These are phyloP conservation scores for Lathamus discolor DNA, from an alignment of 2,113 vertebrate genomes.

Conservation along the genomic window DNA sequence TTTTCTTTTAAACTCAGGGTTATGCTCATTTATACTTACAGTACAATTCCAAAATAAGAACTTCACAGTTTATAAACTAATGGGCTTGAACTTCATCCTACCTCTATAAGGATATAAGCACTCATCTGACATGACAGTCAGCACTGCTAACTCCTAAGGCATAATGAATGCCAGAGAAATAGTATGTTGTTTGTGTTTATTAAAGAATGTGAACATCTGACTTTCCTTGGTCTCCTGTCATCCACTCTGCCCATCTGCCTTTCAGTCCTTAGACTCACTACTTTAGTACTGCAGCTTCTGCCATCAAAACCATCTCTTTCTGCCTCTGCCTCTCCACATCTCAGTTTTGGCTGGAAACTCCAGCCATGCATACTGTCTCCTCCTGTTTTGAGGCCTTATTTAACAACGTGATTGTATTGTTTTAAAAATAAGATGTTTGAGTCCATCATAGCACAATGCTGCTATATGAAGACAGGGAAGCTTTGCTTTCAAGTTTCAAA, in stretches of 20 bases:
- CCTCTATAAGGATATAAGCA: background rate
- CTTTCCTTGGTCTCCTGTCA: background rate
- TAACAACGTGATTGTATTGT: background rate
- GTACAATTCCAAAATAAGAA: background rate
- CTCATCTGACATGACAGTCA: background rate
- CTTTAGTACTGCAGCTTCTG: background rate
- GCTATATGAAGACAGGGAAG: background rate
- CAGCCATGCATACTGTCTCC: background rate
- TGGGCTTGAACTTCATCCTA: background rate
- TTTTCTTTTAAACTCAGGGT: background rate
- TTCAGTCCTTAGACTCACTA: background rate
- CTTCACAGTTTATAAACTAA: background rate
- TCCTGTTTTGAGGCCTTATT: background rate
- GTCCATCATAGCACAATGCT: background rate
- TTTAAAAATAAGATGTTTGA: background rate
- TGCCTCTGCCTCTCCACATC: background rate
- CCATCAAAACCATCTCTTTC: background rate
- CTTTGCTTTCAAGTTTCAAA: background rate
- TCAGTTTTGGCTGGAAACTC: background rate
- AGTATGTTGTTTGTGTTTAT: background rate
- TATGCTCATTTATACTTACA: background rate
- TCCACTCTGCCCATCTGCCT: constrained; percentile 20
- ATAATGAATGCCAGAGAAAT: background rate
- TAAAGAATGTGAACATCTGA: background rate
- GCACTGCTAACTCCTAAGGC: background rate